Base-by-base conservation (phyloP, 2,888 invertebrate species). In the Agonopterix alstromeriana region DNA sequence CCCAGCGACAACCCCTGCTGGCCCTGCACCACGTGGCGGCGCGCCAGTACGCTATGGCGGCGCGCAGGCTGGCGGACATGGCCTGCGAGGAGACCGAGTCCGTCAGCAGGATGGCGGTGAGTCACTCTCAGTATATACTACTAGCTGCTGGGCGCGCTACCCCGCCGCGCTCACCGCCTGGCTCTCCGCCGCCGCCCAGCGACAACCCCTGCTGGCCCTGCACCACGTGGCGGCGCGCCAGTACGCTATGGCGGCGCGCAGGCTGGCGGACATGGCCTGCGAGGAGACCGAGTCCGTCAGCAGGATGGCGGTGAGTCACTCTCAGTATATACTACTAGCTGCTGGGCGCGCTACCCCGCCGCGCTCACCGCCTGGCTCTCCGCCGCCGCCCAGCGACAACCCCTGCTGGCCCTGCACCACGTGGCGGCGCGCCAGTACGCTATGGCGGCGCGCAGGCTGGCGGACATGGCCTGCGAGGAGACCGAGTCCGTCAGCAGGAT, bases 301-400 rank as follows among this genome's bases (percentile, higher is more conserved):
- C 1, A 86, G 94, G 53, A 94, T 95, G 76, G 93, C 92, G 73
- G 92, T 91, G 35, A n/a, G n/a, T n/a, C n/a, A n/a, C n/a, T n/a
- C n/a, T n/a, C n/a, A n/a, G n/a, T n/a, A n/a, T n/a, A n/a, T n/a
- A n/a, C n/a, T n/a, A n/a, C n/a, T n/a, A n/a, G n/a, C n/a, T n/a
- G n/a, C n/a, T n/a, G n/a, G n/a, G n/a, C n/a, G n/a, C n/a, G n/a
- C n/a, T n/a, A n/a, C n/a, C n/a, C n/a, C n/a, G n/a, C n/a, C n/a
- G n/a, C n/a, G n/a, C n/a, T n/a, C n/a, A n/a, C n/a, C n/a, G n/a
- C n/a, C n/a, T n/a, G n/a, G n/a, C n/a, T n/a, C n/a, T n/a, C n/a
- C n/a, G n/a, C n/a, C n/a, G n/a, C n/a, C n/a, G n/a, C n/a, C n/a
- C n/a, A n/a, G n/a, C n/a, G n/a, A n/a, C n/a, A n/a, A n/a, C n/a